Conservation (phyloP, 2,797 vertebrate species). For the Oophaga sylvatica region DNA sequence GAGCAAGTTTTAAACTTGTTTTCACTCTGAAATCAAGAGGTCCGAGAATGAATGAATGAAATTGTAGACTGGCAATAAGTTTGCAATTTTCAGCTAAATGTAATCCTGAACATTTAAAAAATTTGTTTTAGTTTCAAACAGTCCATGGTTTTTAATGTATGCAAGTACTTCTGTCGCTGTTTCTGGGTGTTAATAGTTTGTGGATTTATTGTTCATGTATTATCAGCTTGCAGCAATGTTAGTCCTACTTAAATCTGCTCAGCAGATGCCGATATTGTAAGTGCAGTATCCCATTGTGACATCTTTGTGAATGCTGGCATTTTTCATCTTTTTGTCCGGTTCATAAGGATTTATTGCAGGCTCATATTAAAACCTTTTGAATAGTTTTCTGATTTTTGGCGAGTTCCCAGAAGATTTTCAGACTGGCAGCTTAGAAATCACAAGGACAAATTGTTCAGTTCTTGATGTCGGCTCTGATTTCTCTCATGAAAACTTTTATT, state of each 20-base stretch:
- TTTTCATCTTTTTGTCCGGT: constrained; percentile 47
- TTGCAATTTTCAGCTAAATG: too few relatives aligned
- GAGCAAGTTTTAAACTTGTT: too few relatives aligned
- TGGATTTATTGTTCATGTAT: constrained; percentile 34
- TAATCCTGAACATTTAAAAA: too few relatives aligned
- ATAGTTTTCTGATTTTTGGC: constrained; percentile 42
- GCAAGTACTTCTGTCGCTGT: neutral
- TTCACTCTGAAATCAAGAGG: too few relatives aligned
- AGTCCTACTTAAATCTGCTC: constrained; percentile 26
- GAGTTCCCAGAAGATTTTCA: constrained; percentile 19
- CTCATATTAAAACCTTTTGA: constrained; percentile 30
- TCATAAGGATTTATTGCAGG: constrained; percentile 40
- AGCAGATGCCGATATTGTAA: constrained; percentile 37
- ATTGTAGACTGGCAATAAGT: too few relatives aligned
- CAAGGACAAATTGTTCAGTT: neutral
- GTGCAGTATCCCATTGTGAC: constrained; percentile 33
- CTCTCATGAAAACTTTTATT: neutral
- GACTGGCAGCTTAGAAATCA: constrained; percentile 20
- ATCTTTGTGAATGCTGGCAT: constrained; percentile 25
- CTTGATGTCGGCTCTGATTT: constrained; percentile 6
- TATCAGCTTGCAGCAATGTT: neutral
- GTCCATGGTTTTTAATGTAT: neutral
- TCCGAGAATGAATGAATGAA: too few relatives aligned
- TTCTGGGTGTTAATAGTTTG: constrained; percentile 38
- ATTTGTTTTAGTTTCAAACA: too few relatives aligned